Evolutionary conservation across 2,888 invertebrate genomes (phyloP).

Genomic region (Scrobipalpa costella): DNA sequence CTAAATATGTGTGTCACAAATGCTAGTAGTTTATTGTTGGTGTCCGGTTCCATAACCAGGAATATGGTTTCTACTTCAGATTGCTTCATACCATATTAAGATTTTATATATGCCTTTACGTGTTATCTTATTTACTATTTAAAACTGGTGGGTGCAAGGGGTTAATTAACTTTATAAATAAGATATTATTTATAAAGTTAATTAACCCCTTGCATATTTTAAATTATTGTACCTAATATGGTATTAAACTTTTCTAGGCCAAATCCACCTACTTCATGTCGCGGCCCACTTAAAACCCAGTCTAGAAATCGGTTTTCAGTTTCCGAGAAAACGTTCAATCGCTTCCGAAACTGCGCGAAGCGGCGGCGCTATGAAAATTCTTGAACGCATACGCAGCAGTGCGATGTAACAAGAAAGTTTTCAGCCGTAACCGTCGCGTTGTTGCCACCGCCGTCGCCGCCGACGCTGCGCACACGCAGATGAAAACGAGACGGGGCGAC

Average conservation of each 20-base stretch:
- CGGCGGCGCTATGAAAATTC: constrained; percentile 35
- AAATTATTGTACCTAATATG: no score
- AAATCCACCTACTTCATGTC: neutral
- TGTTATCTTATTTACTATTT: no score
- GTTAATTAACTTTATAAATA: no score
- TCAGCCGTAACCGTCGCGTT: constrained; percentile 53
- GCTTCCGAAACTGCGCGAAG: constrained; percentile 32
- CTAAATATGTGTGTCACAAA: neutral
- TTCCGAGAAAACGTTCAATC: constrained; percentile 26
- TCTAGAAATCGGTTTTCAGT: constrained; percentile 29
- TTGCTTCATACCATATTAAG: neutral
- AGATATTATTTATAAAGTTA: no score
- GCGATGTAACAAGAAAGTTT: constrained; percentile 54
- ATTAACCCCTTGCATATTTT: no score
- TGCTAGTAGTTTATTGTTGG: neutral
- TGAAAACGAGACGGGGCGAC: constrained; percentile 75
- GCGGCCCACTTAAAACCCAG: neutral
- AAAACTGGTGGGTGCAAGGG: no score
- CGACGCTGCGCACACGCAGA: constrained; percentile 43
- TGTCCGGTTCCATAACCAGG: neutral
- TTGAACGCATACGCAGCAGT: constrained; percentile 37
- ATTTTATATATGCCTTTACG: no score
- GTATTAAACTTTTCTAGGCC: neutral
- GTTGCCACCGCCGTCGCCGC: constrained; percentile 38
- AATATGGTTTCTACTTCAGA: neutral